phyloP scores from a whole-genome alignment of 2,113 vertebrate genomes.

The Platanista minor region DNA sequence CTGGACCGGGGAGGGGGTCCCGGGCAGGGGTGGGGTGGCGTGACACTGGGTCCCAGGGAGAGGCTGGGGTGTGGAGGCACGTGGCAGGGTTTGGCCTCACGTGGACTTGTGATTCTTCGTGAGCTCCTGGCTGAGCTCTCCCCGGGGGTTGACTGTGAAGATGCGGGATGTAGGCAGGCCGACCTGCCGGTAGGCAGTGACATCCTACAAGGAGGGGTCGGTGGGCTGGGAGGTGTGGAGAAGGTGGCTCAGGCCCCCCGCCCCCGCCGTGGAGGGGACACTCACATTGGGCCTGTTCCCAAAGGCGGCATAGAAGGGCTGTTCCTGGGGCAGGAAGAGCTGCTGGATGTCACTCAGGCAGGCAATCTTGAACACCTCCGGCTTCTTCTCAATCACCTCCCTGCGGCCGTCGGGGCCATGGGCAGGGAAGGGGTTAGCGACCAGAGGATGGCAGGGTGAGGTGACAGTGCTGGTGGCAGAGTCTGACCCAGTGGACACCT shows the following conservation, averaged over 20 bases:
- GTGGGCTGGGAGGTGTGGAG: rapidly evolving
- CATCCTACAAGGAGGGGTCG: constrained; percentile 76
- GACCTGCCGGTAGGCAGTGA: constrained; percentile 90
- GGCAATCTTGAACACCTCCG: constrained; percentile 93
- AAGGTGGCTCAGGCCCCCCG: rapidly evolving
- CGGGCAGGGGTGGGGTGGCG: neutral
- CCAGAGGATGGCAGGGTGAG: neutral
- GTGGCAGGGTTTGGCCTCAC: constrained; percentile 76
- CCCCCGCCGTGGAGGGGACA: rapidly evolving
- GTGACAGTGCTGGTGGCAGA: neutral
- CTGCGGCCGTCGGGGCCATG: constrained; percentile 67
- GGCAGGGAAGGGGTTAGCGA: neutral
- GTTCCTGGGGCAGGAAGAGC: constrained; percentile 82
- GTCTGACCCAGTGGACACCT: neutral
- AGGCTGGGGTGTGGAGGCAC: neutral
- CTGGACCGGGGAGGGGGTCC: neutral
- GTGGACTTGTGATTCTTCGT: constrained; percentile 90
- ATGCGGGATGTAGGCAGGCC: constrained; percentile 87
- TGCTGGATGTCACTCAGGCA: constrained; percentile 92
- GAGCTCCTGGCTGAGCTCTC: constrained; percentile 92
- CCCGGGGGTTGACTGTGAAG: constrained; percentile 94
- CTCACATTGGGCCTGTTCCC: constrained; percentile 93
- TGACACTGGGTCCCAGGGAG: neutral
- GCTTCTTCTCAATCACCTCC: constrained; percentile 96
- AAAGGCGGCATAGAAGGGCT: constrained; percentile 93